phyloP scores from a whole-genome alignment of 1,140 invertebrate genomes.

The Heliconius melpomene region DNA sequence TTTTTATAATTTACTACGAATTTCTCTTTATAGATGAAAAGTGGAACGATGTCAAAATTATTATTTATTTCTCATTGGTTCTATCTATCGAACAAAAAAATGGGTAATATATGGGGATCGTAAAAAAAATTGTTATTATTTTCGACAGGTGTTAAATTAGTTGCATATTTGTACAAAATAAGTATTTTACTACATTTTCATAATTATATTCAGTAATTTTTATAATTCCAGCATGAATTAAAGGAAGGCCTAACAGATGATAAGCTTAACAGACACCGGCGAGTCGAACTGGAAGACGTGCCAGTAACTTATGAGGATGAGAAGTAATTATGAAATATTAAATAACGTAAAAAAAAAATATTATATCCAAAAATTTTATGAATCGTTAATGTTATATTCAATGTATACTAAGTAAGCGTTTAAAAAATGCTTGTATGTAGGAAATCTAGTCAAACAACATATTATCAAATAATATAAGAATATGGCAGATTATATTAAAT shows the following conservation, averaged over 20 bases:
- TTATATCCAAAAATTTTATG: neutral
- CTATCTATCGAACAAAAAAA: too few species aligned
- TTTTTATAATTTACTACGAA: too few species aligned
- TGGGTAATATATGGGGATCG: too few species aligned
- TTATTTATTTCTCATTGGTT: too few species aligned
- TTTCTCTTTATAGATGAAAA: too few species aligned
- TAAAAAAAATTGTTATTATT: too few species aligned
- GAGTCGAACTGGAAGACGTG: slow-evolving; percentile 43
- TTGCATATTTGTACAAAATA: too few species aligned
- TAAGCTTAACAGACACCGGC: slow-evolving; percentile 49
- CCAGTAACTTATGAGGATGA: slow-evolving; percentile 57
- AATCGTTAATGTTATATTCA: neutral
- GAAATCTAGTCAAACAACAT: neutral
- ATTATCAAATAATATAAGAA: slow-evolving; percentile 5
- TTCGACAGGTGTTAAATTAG: too few species aligned
- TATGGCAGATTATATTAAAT: neutral
- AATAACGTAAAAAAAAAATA: neutral
- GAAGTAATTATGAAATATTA: slow-evolving; percentile 31
- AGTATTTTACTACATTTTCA: too few species aligned
- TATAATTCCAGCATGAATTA: slow-evolving; percentile 57
- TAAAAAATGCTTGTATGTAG: neutral
- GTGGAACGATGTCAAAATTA: too few species aligned
- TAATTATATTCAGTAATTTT: neutral
- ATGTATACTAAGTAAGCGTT: neutral
- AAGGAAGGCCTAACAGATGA: slow-evolving; percentile 52